Conservation (phyloP, 2,113 vertebrate species). For the Pipa parva region DNA sequence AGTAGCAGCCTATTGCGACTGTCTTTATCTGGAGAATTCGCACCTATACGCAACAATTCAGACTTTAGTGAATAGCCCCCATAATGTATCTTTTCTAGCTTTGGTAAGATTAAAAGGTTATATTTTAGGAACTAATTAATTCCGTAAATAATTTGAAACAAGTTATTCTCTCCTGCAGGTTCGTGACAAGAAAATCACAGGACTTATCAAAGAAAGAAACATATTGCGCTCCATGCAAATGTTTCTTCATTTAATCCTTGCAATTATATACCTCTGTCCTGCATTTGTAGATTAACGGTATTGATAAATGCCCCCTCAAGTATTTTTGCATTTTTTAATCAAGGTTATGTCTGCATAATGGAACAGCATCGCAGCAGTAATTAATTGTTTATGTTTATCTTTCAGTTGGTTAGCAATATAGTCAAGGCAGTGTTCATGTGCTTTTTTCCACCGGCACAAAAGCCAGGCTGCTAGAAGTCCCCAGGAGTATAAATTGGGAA, state of each 20-base stretch:
- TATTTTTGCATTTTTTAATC: neutral
- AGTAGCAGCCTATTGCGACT: no score
- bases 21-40: no score
- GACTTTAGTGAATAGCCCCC: no score
- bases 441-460: no score
- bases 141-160: neutral
- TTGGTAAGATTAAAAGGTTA: neutral
- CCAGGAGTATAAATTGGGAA: no score
- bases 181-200: neutral
- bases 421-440: neutral
- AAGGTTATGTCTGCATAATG: neutral
- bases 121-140: neutral
- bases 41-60: no score
- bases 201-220: neutral
- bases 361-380: neutral
- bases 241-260: neutral
- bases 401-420: neutral
- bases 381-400: neutral
- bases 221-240: neutral
- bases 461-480: no score
- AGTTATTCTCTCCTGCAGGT: neutral
- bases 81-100: neutral
- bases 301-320: neutral
- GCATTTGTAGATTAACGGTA: neutral
- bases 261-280: neutral